phyloP scores from a whole-genome alignment of 2,113 vertebrate genomes.

The Istiophorus platypterus region DNA sequence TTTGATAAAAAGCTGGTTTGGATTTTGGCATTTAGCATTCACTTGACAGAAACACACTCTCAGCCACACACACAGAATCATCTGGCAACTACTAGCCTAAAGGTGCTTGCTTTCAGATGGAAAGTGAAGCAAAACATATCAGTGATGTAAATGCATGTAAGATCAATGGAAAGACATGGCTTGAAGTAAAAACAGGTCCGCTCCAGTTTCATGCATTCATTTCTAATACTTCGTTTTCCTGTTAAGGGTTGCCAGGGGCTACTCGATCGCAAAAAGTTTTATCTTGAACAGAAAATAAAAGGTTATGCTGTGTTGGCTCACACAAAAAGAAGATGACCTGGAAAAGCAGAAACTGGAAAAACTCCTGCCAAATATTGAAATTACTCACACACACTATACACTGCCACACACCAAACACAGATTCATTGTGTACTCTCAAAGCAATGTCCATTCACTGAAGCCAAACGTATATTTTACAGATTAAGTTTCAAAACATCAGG shows the following conservation, averaged over 20 bases:
- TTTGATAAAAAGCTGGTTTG: not conserved
- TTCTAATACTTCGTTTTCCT: not conserved
- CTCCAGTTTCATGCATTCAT: not conserved
- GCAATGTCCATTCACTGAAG: not conserved
- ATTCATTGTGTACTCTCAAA: not conserved
- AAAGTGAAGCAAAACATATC: not conserved
- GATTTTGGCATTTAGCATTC: constrained; percentile 7
- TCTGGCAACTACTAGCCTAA: not conserved
- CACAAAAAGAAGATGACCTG: not conserved
- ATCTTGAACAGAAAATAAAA: not conserved
- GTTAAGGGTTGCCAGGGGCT: not conserved
- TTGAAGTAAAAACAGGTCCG: not conserved
- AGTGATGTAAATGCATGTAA: not conserved
- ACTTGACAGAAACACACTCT: constrained; percentile 2
- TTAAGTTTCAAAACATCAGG: not conserved
- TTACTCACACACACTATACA: not conserved
- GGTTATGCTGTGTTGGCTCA: not conserved
- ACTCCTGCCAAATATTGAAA: not conserved
- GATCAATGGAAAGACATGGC: not conserved
- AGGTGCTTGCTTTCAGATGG: not conserved
- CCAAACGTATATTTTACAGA: not conserved
- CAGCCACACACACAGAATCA: not conserved
- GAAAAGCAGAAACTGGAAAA: not conserved
- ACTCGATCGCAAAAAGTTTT: not conserved
- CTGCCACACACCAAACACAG: not conserved